Base-by-base conservation (phyloP, 2,797 vertebrate species). In the Microtus californicus region DNA sequence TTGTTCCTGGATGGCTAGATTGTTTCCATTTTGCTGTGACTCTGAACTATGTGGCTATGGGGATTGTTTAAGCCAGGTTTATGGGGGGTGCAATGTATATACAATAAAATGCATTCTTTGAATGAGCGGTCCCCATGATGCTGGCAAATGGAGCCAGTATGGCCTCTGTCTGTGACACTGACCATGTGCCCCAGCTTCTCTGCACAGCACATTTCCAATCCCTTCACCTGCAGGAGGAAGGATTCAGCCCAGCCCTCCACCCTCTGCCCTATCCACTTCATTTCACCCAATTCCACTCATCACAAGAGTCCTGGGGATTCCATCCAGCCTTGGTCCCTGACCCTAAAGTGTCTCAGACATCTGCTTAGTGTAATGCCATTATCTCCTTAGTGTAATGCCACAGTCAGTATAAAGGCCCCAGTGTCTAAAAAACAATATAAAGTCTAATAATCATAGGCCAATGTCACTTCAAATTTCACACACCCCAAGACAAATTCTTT, bases 61-160 rank as follows among this genome's bases (percentile, higher is more conserved):
- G 37, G 73, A 89, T 17, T 69, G 40, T 76, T 40, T 73, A 85
- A 86, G 91, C 61, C 90, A 85, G n/a, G 54, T 79, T 79, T 56
- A 56, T 1, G 5, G 17, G 17, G 9, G 29, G n/a, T 25, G 15
- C 37, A n/a, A 69, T 45, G 81, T 78, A 77, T 27, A 77, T 29
- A 71, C 17, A 56, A 51, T 77, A 61, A 90, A 81, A 82, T 40
- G 63, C 59, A 90, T 54, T 37, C 51, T 54, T 40, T 71, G 51
- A 76, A 51, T 2, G 21, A 29, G 34, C 23, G 27, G 8, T 25
- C 48, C 48, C 3, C 5, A n/a, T 14, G 51, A 67, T 45, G 63
- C 45, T 61, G 82, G 25, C 69, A 87, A 59, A 40, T 40, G 48
- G 48, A n/a, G 54, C 29, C 11, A 12, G 43, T 3, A 25, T 12